Evolutionary conservation across 1,140 invertebrate genomes (phyloP), one percentile per base, ranked within the genome.

Genomic region (Monochamus saltuarius): DNA sequence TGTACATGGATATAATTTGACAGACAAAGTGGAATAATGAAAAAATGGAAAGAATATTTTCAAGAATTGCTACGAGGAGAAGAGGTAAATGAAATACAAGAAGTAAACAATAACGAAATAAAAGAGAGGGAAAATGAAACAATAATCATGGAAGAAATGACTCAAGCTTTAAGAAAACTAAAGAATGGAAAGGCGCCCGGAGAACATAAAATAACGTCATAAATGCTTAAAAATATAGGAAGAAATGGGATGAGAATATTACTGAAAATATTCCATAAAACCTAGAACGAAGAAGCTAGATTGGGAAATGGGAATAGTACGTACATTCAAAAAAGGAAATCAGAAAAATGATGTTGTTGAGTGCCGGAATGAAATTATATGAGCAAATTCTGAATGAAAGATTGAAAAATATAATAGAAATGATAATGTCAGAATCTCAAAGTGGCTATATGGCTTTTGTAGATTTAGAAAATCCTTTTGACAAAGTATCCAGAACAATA

Each of bases 41-140:
- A 42, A 42, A 42, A 7, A 42, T 42, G 40, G 40, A 42, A 17
- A 42, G 40, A 42, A 42, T 17, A 42, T 17, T 42, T 42, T 17
- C 7, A 42, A 42, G 40, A 42, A 42, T 7, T 42, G 7, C 40
- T 42, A 17, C 2, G n/a, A n/a, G n/a, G 40, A 42, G 22, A 29
- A 29, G 22, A 29, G 22, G 6, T 29, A 6, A 42, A 17, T 42
- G 40, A 42, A 3, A 17, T 2, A 42, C 40, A 42, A 42, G n/a
- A 13, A 17, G 40, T 4, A 42, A 17, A 42, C 40, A 42, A 7
- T 2, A 42, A 13, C n/a, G 40, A 42, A 42, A 42, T 42, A 42
- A 42, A 42, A 3, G 40, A 2, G 40, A 13, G 40, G 4, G n/a
- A 42, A 42, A 42, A 42, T 7, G 40, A 13, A 42, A 7, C 7